Percentiles rank a stretch among this genome's conserved stretches.
phyloP scores from a whole-genome alignment of 2,888 invertebrate genomes.

The Eupithecia inturbata region DNA sequence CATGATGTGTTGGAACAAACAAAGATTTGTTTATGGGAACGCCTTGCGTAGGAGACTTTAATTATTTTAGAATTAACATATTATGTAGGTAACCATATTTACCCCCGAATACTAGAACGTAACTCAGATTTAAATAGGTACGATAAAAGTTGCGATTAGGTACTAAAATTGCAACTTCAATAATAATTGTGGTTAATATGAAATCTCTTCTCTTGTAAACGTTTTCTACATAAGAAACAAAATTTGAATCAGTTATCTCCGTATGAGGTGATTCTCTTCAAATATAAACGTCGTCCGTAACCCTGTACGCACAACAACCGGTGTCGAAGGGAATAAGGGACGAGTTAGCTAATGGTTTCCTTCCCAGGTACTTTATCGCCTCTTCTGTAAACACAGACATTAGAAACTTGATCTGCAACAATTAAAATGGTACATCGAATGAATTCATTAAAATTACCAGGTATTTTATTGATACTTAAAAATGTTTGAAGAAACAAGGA shows the following conservation, averaged over 20 bases:
- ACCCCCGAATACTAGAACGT: too few relatives aligned
- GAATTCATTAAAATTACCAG: neutral
- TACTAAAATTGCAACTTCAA: too few relatives aligned
- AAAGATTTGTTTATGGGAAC: neutral
- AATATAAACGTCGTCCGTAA: neutral
- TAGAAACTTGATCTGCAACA: conserved; percentile 14
- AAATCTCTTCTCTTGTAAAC: too few relatives aligned
- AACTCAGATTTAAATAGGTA: too few relatives aligned
- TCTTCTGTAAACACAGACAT: conserved; percentile 3
- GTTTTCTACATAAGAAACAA: too few relatives aligned
- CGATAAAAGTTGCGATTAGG: too few relatives aligned
- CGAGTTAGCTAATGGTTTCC: neutral
- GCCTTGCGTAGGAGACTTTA: neutral
- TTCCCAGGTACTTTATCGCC: neutral
- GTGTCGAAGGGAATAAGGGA: neutral
- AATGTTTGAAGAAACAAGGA: neutral
- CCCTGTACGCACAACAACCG: neutral
- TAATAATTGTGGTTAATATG: too few relatives aligned
- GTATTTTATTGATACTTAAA: neutral
- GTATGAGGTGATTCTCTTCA: neutral
- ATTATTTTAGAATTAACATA: neutral
- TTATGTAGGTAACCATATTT: too few relatives aligned
- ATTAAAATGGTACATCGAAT: neutral
- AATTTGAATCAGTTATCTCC: too few relatives aligned
- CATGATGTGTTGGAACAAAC: neutral